A percentile compares a stretch with the other conserved stretches of the same genome.
These are phyloP conservation scores for Aptenodytes patagonicus DNA, from an alignment of 2,113 vertebrate genomes.

Conservation along the genomic window DNA sequence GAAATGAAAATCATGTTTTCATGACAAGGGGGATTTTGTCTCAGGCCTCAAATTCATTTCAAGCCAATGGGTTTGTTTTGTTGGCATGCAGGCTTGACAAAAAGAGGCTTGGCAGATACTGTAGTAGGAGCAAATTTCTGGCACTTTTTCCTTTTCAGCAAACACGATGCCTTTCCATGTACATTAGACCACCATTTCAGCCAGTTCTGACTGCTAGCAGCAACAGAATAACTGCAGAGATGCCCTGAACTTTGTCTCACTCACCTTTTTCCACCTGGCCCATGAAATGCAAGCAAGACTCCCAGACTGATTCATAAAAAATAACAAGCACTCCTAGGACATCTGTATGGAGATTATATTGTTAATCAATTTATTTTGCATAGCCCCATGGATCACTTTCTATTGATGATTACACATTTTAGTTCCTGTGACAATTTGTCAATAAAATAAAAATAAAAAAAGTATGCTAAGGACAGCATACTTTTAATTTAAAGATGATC, in stretches of 20 bases:
- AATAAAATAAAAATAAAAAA: constrained; percentile 12
- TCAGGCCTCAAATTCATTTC: neutral
- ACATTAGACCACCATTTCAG: neutral
- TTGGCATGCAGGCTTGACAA: neutral
- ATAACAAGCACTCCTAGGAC: neutral
- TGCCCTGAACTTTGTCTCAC: neutral
- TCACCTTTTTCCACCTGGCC: neutral
- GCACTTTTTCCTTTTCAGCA: neutral
- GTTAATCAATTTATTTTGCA: constrained; percentile 52
- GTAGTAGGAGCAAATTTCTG: neutral
- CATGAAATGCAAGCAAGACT: neutral
- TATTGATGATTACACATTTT: neutral
- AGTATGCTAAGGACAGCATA: neutral
- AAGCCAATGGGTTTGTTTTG: neutral
- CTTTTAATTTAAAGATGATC: neutral
- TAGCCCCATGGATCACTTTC: constrained; percentile 24
- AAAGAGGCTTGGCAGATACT: neutral
- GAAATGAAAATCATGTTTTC: neutral
- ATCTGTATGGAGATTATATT: neutral
- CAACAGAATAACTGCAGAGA: neutral
- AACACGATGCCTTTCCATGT: neutral
- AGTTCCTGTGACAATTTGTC: constrained; percentile 32
- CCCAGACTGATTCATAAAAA: neutral
- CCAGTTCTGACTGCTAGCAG: neutral
- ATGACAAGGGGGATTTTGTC: neutral